phyloP scores from a whole-genome alignment of 2,113 vertebrate genomes.

The Elanoides forficatus region DNA sequence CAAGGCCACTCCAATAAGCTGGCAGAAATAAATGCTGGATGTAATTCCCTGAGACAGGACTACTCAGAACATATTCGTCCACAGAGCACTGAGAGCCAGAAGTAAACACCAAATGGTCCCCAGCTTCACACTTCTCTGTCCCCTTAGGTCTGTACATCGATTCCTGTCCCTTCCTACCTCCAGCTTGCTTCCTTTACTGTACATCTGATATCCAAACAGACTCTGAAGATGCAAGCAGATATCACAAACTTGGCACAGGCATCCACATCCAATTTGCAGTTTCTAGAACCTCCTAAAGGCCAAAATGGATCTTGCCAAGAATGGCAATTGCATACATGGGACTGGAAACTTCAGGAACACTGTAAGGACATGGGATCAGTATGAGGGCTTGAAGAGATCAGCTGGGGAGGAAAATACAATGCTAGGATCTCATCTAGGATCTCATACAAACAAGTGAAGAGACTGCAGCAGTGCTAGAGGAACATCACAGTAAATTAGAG shows the following conservation, averaged over 20 bases:
- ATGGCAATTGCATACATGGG: not conserved
- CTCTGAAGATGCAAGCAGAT: not conserved
- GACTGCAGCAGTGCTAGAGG: not conserved
- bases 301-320: not conserved
- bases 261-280: not conserved
- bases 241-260: not conserved
- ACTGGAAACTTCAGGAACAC: not conserved
- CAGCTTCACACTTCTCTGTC: not conserved
- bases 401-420: not conserved
- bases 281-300: not conserved
- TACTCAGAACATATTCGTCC: not conserved
- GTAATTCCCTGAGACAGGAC: not conserved
- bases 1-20: not conserved
- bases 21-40: not conserved
- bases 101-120: not conserved
- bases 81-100: not conserved
- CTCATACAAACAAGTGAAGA: not conserved
- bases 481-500: not conserved
- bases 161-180: not conserved
- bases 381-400: not conserved
- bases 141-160: not conserved
- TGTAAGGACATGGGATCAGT: not conserved
- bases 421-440: not conserved
- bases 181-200: not conserved
- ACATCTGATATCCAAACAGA: not conserved